These are phyloP conservation scores for Nineta flava DNA, from an alignment of 2,888 invertebrate species.

Conservation along the genomic window DNA sequence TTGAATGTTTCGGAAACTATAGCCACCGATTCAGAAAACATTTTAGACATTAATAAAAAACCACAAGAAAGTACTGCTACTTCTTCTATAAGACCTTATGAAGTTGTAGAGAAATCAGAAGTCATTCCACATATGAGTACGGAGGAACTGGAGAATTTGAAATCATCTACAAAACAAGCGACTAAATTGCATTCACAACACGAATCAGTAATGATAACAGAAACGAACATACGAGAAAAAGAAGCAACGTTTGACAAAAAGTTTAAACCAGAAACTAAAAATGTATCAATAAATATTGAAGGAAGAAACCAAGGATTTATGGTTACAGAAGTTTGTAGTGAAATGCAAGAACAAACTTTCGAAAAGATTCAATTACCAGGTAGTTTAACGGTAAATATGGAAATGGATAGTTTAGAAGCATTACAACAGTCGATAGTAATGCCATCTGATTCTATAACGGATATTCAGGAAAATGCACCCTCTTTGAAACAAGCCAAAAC, in stretches of 20 bases:
- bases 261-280: constrained; percentile 18
- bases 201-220: constrained; percentile 17
- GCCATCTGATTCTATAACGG: constrained; percentile 8
- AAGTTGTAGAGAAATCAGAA: constrained; percentile 26
- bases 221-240: constrained; percentile 22
- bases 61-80: constrained; percentile 7
- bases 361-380: constrained; percentile 10
- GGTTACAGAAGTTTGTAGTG: constrained; percentile 15
- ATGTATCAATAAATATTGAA: constrained; percentile 15
- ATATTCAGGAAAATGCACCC: constrained; percentile 9
- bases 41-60: constrained; percentile 16
- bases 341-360: constrained; percentile 15
- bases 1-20: constrained; percentile 18
- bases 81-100: constrained; percentile 14
- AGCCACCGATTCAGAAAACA: constrained; percentile 25
- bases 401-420: constrained; percentile 14
- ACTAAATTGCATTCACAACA: constrained; percentile 19
- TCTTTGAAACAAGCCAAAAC: constrained; percentile 13
- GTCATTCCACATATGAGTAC: constrained; percentile 18
- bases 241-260: constrained; percentile 21
- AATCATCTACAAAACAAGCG: constrained; percentile 19
- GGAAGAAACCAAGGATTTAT: constrained; percentile 9
- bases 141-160: constrained; percentile 14
- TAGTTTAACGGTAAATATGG: constrained; percentile 12
- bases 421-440: constrained; percentile 16